Conservation (phyloP, 2,797 vertebrate genomes). For the Vipera ursinii region DNA sequence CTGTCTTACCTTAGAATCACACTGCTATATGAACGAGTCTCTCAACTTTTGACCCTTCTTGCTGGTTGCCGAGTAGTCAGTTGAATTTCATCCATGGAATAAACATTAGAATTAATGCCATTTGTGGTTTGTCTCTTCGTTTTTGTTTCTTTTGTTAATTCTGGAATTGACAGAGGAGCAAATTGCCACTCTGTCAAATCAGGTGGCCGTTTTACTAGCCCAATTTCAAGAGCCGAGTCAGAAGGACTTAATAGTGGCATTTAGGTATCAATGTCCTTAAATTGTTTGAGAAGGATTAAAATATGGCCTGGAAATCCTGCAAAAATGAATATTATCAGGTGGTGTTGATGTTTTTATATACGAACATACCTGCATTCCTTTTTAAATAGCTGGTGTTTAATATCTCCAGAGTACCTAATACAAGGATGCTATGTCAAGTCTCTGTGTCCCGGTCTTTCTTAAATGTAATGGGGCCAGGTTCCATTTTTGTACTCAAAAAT, state of each 20-base stretch:
- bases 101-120: background rate
- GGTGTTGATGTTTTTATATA: background rate
- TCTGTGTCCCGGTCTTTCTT: background rate
- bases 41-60: background rate
- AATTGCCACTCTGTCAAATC: background rate
- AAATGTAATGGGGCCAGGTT: background rate
- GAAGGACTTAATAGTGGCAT: background rate
- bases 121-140: background rate
- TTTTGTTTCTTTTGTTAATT: background rate
- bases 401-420: background rate
- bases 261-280: background rate
- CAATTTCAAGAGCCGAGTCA: background rate
- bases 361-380: background rate
- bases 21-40: background rate
- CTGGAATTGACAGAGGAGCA: background rate
- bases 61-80: background rate
- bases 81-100: background rate
- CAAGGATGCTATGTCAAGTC: background rate
- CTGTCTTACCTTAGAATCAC: background rate
- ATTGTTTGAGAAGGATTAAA: background rate
- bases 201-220: background rate
- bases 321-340: background rate
- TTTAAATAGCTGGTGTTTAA: background rate
- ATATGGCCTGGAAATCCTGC: background rate
- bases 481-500: background rate